Base-by-base conservation (phyloP, 1,140 invertebrate genomes). In the Tetragnatha versicolor region DNA sequence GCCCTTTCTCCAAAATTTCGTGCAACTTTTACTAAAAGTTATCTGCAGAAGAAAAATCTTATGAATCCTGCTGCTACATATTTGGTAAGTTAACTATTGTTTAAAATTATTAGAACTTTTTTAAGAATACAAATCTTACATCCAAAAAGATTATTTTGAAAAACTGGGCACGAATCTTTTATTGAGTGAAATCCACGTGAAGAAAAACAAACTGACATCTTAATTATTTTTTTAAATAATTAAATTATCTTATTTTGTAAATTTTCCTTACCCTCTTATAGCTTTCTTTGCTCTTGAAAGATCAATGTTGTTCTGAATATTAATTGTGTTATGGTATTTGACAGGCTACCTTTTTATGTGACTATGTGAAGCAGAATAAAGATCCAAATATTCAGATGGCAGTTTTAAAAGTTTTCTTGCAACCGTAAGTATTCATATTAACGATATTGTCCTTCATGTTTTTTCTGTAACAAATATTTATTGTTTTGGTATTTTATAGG, bases 71-170 rank as follows among this genome's bases (percentile, higher is more conserved):
- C 68, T n/a, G 47, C 68, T 55, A 25, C 9, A 25, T 14, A 20
- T 25, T 70, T 70, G 33, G 68, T 70, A 39, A 37, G 68, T 17
- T n/a, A n/a, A n/a, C n/a, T n/a, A n/a, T n/a, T n/a, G n/a, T n/a
- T n/a, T n/a, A n/a, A n/a, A n/a, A n/a, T n/a, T n/a, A n/a, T n/a
- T n/a, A n/a, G n/a, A n/a, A n/a, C n/a, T n/a, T n/a, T n/a, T n/a
- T n/a, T n/a, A n/a, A n/a, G n/a, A n/a, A n/a, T n/a, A n/a, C n/a
- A n/a, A n/a, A n/a, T n/a, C n/a, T n/a, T n/a, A n/a, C n/a, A n/a
- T n/a, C n/a, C n/a, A n/a, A n/a, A n/a, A n/a, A n/a, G n/a, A n/a
- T n/a, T n/a, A n/a, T n/a, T n/a, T n/a, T n/a, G n/a, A n/a, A n/a
- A n/a, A n/a, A n/a, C n/a, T n/a, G n/a, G n/a, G n/a, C n/a, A n/a